Base-by-base conservation (phyloP, 1,140 invertebrate species). In the Leptopilina clavipes region DNA sequence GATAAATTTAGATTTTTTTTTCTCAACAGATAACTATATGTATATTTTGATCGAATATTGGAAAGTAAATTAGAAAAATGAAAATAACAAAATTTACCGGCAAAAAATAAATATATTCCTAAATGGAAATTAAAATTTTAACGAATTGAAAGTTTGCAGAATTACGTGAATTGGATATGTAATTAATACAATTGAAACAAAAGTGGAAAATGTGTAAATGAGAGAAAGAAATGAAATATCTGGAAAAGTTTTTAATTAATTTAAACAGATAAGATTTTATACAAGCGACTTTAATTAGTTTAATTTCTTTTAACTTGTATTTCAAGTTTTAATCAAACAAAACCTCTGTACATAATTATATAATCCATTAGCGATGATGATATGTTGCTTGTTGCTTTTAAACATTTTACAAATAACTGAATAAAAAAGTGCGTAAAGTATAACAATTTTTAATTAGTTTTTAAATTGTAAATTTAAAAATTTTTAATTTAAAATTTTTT, bases 281-380 rank as follows among this genome's bases (percentile, higher is more conserved):
- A 65, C 56, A 65, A 65, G 25, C 14, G 3, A 5, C 25, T 31
- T 31, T 31, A 65, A 65, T 65, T 31, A 65, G 56, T 31, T 65
- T 22, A 37, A 31, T 31, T 31, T 12, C 11, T 65, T n/a, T n/a
- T n/a, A 31, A 65, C 25, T 65, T 65, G 12, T 12, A 65, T 65
- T 65, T 65, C 56, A 25, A 19, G 12, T 65, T 65, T 65, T 31
- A n/a, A 65, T 31, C 25, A 31, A 31, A 14, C 5, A 65, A 5
- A 31, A 14, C 54, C 22, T 19, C 22, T 65, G 1, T 25, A n/a
- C 22, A 65, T 65, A 31, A 65, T 65, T 59, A 59, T 25, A 59
- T 56, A 56, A 56, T 56, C 52, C 52, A 25, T 59, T 59, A 22
- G 19, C 11, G 17, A 22, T 59, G 54, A 59, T 59, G 22, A 14